Base-by-base conservation (phyloP, 2,113 vertebrate genomes). In the Mungos mungo region DNA sequence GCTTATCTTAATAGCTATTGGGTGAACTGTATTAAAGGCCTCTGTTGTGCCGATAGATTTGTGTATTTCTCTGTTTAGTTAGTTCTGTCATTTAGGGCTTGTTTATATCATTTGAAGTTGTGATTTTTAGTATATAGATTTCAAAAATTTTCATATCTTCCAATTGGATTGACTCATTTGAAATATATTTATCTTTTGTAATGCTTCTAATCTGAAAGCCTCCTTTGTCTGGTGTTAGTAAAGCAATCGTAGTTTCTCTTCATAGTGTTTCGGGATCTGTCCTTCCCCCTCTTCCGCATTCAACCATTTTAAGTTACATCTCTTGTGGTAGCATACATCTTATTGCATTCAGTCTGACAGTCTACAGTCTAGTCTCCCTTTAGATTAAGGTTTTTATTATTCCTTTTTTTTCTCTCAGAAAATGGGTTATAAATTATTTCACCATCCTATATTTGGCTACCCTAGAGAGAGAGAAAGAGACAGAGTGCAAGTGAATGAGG, bases 141-240 rank as follows among this genome's bases (percentile, higher is more conserved):
- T 74, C 14, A 31, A 50, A 88, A 66, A 41, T 79, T 88, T n/a
- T 84, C 21, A 2, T 33, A 9, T 80, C 21, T 93, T 89, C 5
- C 72, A 81, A 57, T 29, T 57, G 14, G 14, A 90, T 33, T 15
- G 19, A 85, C 13, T 63, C 41, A 57, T 41, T 66, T 66, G 45
- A 90, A 85, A 74, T 89, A 35, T 79, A 66, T 63, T 95, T 79
- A 47, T 63, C 13, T 47, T 96, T 93, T 66, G 7, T 80, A 83
- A 27, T 81, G 45, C 31, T 66, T 79, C 33, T 85, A 71, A 3
- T 38, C n/a, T 74, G 19, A 77, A 69, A 60, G 10, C 65, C 13
- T 45, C 18, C 38, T 83, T 92, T 79, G 14, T 66, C 66, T 92
- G 38, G 50, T 71, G 69, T 33, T 71, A 52, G 9, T 68, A 65